Evolutionary conservation across 2,888 invertebrate species (phyloP).

Genomic region (Stramonita haemastoma): DNA sequence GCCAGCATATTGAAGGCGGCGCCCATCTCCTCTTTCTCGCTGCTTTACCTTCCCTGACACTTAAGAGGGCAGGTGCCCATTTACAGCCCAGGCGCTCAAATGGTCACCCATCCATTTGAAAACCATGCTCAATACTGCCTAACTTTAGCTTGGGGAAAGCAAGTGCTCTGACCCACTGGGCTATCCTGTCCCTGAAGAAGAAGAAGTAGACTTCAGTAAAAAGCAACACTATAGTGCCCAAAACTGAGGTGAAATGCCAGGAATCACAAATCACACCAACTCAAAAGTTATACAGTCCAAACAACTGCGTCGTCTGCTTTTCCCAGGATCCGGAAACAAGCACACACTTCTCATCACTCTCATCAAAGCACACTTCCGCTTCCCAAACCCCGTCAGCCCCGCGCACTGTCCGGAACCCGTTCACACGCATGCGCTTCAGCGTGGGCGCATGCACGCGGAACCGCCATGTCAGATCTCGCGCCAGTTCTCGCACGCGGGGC

Average conservation of each 20-base stretch:
- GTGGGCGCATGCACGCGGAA: slow-evolving; percentile 26
- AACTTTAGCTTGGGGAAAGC: too few species aligned
- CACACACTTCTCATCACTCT: not conserved
- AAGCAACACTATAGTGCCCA: not conserved
- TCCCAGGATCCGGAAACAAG: slow-evolving; percentile 11
- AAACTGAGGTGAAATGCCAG: not conserved
- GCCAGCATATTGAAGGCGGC: too few species aligned
- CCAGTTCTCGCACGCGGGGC: not conserved
- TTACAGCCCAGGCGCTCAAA: too few species aligned
- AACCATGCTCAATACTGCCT: too few species aligned
- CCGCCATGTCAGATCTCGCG: not conserved
- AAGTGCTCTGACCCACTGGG: too few species aligned
- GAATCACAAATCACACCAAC: not conserved
- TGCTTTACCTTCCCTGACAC: too few species aligned
- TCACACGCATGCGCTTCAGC: not conserved
- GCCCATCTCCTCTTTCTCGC: too few species aligned
- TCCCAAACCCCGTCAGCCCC: slow-evolving; percentile 22
- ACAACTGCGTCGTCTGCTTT: not conserved
- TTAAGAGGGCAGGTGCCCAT: too few species aligned
- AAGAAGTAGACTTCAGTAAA: not conserved
- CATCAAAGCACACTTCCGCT: slow-evolving; percentile 20
- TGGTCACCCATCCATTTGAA: too few species aligned
- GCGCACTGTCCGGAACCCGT: not conserved
- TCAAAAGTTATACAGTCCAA: slow-evolving; percentile 25
- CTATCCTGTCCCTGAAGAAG: not conserved